Conservation (phyloP, 2,797 vertebrate genomes). For the Danionella dracula region DNA sequence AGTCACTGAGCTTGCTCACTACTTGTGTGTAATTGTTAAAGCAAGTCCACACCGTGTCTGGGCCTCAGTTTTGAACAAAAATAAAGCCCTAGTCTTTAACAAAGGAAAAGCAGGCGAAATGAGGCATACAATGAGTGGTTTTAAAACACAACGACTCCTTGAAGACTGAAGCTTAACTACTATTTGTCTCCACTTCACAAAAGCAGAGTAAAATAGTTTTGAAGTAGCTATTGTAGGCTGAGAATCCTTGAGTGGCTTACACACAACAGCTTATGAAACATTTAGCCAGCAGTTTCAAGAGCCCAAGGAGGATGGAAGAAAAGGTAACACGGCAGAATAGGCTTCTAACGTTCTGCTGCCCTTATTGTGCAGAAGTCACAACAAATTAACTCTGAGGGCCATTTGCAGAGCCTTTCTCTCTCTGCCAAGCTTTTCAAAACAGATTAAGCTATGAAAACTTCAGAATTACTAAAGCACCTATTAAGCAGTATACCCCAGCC, state of each 20-base stretch:
- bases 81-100: constrained; percentile 6
- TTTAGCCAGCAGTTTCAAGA: constrained; percentile 79
- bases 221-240: constrained; percentile 62
- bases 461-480: constrained; percentile 97
- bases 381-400: constrained; percentile 99
- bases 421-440: constrained; percentile 96
- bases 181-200: constrained; percentile 65
- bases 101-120: constrained; percentile 56
- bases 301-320: constrained; percentile 75
- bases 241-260: constrained; percentile 80
- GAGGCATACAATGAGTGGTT: constrained; percentile 64
- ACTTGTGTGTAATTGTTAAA: constrained; percentile 8
- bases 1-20: neutral
- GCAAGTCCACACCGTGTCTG: constrained; percentile 12
- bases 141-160: constrained; percentile 61
- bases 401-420: constrained; percentile 85
- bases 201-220: constrained; percentile 68
- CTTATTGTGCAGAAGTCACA: constrained; percentile 99
- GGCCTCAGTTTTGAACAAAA: constrained; percentile 11
- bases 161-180: constrained; percentile 47
- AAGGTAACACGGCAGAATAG: constrained; percentile 76
- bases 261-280: constrained; percentile 76
- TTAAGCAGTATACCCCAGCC: constrained; percentile 74
- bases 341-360: constrained; percentile 83
- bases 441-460: constrained; percentile 99